A percentile compares a stretch with the other conserved stretches of the same genome.
Evolutionary conservation across 92 coral and sea anemone genomes (phyloP).

Genomic region (Parazoanthus darwini): DNA sequence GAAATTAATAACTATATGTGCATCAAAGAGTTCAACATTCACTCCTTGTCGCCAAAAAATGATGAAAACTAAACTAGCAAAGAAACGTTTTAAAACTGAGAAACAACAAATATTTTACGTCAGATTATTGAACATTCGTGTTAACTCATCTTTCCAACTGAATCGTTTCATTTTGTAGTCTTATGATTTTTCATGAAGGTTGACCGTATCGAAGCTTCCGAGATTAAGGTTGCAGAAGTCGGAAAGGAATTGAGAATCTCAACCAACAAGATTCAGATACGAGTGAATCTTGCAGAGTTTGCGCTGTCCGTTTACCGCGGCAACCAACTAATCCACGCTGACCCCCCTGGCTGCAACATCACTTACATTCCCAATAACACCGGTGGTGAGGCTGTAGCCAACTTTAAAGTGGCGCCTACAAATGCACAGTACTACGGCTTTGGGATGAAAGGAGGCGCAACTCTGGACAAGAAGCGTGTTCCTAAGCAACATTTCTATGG

Average conservation of each 20-base stretch:
- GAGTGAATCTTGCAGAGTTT: slow-evolving; percentile 60
- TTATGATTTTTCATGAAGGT: slow-evolving; percentile 4
- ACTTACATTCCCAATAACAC: slow-evolving; percentile 54
- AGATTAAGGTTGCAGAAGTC: slow-evolving; percentile 54
- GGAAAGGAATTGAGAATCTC: slow-evolving; percentile 43
- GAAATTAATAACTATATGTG: too few relatives aligned
- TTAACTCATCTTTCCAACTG: not conserved
- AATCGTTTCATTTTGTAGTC: not conserved
- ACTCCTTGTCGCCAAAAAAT: too few relatives aligned
- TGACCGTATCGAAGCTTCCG: slow-evolving; percentile 74
- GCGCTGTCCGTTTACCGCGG: slow-evolving; percentile 76
- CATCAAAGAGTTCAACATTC: too few relatives aligned
- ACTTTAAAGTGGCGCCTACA: slow-evolving; percentile 76
- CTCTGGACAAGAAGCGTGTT: slow-evolving; percentile 71
- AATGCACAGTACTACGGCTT: slow-evolving; percentile 74
- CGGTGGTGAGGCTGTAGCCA: slow-evolving; percentile 75
- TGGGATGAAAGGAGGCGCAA: slow-evolving; percentile 81
- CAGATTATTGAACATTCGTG: not conserved
- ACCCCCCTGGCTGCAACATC: slow-evolving; percentile 71
- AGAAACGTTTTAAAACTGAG: too few relatives aligned
- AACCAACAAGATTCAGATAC: slow-evolving; percentile 55
- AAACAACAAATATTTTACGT: too few relatives aligned
- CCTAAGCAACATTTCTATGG: slow-evolving; percentile 85
- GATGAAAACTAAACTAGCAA: too few relatives aligned
- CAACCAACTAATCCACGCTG: slow-evolving; percentile 70